These are phyloP conservation scores for Plodia interpunctella DNA, from an alignment of 1,140 invertebrate genomes.

Conservation along the genomic window DNA sequence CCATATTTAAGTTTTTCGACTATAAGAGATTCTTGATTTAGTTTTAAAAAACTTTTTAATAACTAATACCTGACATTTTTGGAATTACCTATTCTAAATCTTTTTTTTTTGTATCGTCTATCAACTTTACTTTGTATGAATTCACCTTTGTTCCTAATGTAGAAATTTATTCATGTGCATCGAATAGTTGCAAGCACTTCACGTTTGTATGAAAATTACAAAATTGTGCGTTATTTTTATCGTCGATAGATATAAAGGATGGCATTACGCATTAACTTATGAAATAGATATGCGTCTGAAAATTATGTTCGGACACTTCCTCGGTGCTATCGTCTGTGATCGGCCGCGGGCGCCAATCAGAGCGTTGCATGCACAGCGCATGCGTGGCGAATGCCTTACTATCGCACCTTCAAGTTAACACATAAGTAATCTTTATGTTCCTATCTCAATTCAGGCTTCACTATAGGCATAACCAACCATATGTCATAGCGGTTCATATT, in stretches of 20 bases:
- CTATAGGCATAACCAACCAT: no score
- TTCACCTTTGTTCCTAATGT: no score
- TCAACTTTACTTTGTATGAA: no score
- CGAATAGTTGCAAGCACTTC: slow-evolving; percentile 17
- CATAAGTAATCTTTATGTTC: neutral
- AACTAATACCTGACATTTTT: no score
- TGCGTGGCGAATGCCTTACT: slow-evolving; percentile 29
- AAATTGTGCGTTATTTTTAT: slow-evolving; percentile 22
- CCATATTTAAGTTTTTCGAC: no score
- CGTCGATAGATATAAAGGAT: slow-evolving; percentile 37
- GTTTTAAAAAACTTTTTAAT: no score
- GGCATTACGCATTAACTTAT: slow-evolving; percentile 30
- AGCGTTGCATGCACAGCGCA: slow-evolving; percentile 47
- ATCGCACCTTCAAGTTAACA: neutral
- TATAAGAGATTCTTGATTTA: no score
- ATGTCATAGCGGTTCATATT: no score
- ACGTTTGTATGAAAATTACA: slow-evolving; percentile 23
- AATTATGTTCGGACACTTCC: slow-evolving; percentile 38
- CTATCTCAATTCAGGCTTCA: neutral
- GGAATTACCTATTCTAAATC: no score
- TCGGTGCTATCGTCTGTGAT: slow-evolving; percentile 36
- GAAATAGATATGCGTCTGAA: slow-evolving; percentile 13
- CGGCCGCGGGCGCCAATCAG: slow-evolving; percentile 40
- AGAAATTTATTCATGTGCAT: no score
- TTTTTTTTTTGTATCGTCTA: no score